Evolutionary conservation across 2,797 vertebrate species (phyloP), one percentile per base, ranked within the genome.

Genomic region (Coccyzus lansbergi): DNA sequence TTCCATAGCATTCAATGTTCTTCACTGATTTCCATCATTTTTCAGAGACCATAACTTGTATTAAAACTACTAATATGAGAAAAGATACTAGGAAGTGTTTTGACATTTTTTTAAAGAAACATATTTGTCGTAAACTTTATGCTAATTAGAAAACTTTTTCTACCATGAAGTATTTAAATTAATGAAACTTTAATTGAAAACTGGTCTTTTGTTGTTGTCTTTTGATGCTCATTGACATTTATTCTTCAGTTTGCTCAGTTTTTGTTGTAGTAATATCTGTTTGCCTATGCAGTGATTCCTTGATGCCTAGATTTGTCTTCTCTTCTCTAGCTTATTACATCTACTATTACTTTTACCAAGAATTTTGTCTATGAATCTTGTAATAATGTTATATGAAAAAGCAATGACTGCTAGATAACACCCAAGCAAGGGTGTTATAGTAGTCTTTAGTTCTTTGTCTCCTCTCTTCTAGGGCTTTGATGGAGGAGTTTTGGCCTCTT

Each of bases 291-390:
- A 38, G 9, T 10, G 13, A 15, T n/a, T 58, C n/a, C 29, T 9
- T 42, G 16, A 12, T 58, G 33, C 44, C 12, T 25, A 4, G 48
- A 15, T 9, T 14, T 20, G 28, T 29, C 15, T 15, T 31, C 22
- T 22, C 0, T 25, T 2, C 24, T 15, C 28, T 46, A 60, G 4
- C 36, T 25, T 55, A 4, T 29, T 67, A 5, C 2, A 12, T 14
- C 51, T n/a, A n/a, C n/a, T n/a, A n/a, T n/a, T n/a, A 20, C 28
- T 26, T 74, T 92, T 67, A 38, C 48, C 10, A 16, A 7, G 38
- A 60, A 18, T 62, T 67, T 68, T 51, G 28, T 22, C 16, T 65
- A 3, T 64, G 38, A 53, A n/a, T 60, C 21, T 55, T 15, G 6
- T 17, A 12, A 7, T 17, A 31, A 51, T 31, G 12, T 19, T 38